Evolutionary conservation across 1,140 invertebrate genomes (phyloP).

Genomic region (Heterodera schachtii): DNA sequence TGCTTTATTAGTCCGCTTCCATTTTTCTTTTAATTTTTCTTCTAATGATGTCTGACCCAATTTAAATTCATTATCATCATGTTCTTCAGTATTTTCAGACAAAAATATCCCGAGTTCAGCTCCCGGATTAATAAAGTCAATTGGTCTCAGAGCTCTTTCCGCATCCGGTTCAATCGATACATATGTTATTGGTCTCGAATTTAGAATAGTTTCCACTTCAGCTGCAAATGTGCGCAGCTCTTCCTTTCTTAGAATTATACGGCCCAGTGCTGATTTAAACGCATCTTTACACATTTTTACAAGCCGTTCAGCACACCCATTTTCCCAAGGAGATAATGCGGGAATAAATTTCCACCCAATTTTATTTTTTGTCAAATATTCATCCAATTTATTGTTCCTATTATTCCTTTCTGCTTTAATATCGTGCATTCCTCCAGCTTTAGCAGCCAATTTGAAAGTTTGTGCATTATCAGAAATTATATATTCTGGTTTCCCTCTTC

Average conservation of each 20-base stretch:
- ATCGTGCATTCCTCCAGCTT: neutral
- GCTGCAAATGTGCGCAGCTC: neutral
- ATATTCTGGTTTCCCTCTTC: constrained; percentile 31
- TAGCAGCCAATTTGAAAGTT: neutral
- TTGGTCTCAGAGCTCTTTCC: neutral
- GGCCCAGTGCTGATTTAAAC: neutral
- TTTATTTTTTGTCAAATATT: neutral
- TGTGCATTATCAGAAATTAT: constrained; percentile 66
- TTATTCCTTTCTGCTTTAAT: neutral
- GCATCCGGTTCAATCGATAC: neutral
- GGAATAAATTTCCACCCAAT: neutral
- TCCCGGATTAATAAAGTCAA: neutral
- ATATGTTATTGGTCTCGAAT: neutral
- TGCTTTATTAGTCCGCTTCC: neutral
- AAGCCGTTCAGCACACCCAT: neutral
- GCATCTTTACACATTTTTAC: neutral
- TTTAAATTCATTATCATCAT: neutral
- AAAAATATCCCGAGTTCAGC: neutral
- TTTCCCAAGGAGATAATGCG: neutral
- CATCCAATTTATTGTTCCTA: constrained; percentile 46
- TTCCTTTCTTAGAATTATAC: neutral
- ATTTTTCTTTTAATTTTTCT: neutral
- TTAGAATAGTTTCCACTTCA: neutral
- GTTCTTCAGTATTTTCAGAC: neutral
- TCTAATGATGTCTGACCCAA: neutral